Percentiles rank a stretch among this genome's conserved stretches.
phyloP scores from a whole-genome alignment of 2,113 vertebrate genomes.

The Oncorhynchus masou region DNA sequence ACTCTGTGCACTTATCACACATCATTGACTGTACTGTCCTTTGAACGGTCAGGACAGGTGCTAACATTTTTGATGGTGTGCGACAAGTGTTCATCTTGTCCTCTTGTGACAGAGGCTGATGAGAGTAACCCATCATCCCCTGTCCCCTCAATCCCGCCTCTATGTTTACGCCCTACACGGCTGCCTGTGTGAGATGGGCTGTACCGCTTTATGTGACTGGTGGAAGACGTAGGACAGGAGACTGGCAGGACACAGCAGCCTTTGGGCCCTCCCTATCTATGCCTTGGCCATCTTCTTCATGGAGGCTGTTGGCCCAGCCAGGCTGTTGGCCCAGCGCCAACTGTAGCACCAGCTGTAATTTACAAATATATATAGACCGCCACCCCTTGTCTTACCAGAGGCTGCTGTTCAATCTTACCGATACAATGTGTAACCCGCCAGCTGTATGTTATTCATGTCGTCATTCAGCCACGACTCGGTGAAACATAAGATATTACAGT shows the following conservation, averaged over 20 bases:
- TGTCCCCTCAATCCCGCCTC: conserved; percentile 53
- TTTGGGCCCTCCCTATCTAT: conserved; percentile 76
- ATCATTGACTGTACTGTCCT: too few species aligned
- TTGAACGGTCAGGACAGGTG: background rate
- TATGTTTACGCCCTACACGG: conserved; percentile 76
- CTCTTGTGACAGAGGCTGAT: conserved; percentile 34
- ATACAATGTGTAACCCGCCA: too few species aligned
- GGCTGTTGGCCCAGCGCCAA: conserved; percentile 40
- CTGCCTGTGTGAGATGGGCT: conserved; percentile 73
- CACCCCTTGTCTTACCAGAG: too few species aligned
- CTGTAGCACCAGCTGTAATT: too few species aligned
- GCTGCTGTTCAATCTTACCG: too few species aligned
- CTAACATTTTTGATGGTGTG: background rate
- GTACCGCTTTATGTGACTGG: conserved; percentile 68
- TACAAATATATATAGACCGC: too few species aligned
- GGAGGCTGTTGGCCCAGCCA: too few species aligned
- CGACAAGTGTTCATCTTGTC: background rate
- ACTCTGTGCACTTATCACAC: background rate
- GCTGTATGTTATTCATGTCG: too few species aligned
- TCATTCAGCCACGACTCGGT: too few species aligned
- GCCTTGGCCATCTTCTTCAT: conserved; percentile 68
- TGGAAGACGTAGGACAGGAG: conserved; percentile 59
- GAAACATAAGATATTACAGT: too few species aligned
- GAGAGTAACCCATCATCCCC: conserved; percentile 8
- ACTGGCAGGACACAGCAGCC: conserved; percentile 69